These are phyloP conservation scores for Carassius carassius DNA, from an alignment of 2,113 vertebrate genomes.

Conservation along the genomic window DNA sequence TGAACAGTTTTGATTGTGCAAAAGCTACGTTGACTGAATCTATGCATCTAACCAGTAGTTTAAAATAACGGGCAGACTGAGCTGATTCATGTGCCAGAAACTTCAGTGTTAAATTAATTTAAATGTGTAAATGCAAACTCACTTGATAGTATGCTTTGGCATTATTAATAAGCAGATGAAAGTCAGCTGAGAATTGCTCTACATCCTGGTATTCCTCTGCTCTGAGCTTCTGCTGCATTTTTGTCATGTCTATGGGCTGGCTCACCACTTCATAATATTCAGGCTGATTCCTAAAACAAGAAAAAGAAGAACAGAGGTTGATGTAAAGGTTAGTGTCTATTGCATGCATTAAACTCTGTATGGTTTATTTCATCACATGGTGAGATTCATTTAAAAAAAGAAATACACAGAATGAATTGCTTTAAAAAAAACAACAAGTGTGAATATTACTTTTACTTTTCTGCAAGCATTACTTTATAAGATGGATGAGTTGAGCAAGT, in stretches of 20 bases:
- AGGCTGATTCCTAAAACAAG: conserved; percentile 84
- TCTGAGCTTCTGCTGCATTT: conserved; percentile 96
- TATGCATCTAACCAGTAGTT: background rate
- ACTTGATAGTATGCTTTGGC: conserved; percentile 96
- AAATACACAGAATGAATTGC: background rate
- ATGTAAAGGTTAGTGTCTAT: background rate
- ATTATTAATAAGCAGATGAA: conserved; percentile 97
- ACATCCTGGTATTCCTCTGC: conserved; percentile 96
- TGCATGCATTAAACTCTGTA: background rate
- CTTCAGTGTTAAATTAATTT: background rate
- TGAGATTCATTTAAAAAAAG: background rate
- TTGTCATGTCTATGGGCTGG: conserved; percentile 97
- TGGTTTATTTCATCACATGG: background rate
- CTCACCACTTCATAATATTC: conserved; percentile 97
- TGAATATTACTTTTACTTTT: background rate
- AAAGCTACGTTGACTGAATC: background rate
- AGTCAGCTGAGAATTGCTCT: conserved; percentile 90
- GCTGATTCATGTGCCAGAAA: background rate
- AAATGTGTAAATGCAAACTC: conserved; percentile 20
- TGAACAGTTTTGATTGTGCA: background rate
- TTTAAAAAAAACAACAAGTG: background rate
- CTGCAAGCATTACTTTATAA: background rate
- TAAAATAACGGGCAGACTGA: background rate
- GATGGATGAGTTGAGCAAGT: too few species aligned
- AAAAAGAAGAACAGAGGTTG: background rate